These are phyloP conservation scores for Cryptocephalus moraei DNA, from an alignment of 2,888 invertebrate genomes.

Conservation along the genomic window DNA sequence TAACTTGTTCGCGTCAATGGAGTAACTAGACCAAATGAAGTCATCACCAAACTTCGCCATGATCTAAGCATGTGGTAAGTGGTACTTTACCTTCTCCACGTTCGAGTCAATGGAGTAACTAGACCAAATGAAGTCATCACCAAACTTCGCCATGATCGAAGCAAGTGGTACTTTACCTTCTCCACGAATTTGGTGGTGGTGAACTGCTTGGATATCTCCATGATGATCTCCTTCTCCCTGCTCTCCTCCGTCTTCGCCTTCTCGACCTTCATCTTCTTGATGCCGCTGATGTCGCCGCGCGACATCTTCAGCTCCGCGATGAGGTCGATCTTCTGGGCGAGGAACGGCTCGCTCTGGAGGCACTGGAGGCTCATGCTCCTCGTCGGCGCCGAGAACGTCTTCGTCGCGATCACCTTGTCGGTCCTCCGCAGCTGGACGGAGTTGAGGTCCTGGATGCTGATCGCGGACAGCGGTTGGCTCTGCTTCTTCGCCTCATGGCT, in stretches of 20 bases:
- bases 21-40: too few relatives aligned
- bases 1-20: too few relatives aligned
- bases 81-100: too few relatives aligned
- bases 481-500: slow-evolving; percentile 37
- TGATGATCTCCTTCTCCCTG: slow-evolving; percentile 72
- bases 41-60: too few relatives aligned
- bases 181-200: slow-evolving; percentile 81
- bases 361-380: slow-evolving; percentile 69
- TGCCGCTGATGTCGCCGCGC: slow-evolving; percentile 88
- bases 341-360: slow-evolving; percentile 59
- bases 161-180: slow-evolving; percentile 51
- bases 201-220: slow-evolving; percentile 76
- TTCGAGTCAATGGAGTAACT: too few relatives aligned
- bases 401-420: slow-evolving; percentile 62
- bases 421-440: slow-evolving; percentile 73
- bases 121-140: too few relatives aligned
- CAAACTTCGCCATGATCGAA: too few relatives aligned
- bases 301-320: slow-evolving; percentile 89
- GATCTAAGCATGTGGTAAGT: too few relatives aligned
- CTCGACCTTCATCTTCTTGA: slow-evolving; percentile 86
- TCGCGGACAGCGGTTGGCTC: slow-evolving; percentile 73
- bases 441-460: slow-evolving; percentile 78
- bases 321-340: slow-evolving; percentile 70
- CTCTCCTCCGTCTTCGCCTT: slow-evolving; percentile 74
- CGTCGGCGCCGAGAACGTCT: slow-evolving; percentile 71